phyloP scores from a whole-genome alignment of 2,797 vertebrate species.

The Crossoptilon crossoptilon region DNA sequence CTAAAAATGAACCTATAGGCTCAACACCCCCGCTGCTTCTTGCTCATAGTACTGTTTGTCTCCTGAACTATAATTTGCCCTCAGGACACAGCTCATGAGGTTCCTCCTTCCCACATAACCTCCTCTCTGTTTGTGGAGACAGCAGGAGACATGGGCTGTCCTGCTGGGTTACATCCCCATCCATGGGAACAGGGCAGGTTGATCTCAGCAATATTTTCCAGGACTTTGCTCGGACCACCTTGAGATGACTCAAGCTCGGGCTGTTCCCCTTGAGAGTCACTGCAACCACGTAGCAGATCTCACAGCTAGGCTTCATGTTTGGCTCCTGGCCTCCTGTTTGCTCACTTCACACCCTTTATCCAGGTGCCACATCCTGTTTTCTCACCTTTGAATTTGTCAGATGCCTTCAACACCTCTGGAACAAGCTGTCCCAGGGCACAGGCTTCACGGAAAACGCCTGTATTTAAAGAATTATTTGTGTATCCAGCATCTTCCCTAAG shows the following conservation, averaged over 20 bases:
- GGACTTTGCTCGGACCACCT: constrained; percentile 12
- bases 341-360: not conserved
- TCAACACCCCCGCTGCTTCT: constrained; percentile 13
- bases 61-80: constrained; percentile 8
- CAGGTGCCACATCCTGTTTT: not conserved
- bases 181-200: not conserved
- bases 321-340: not conserved
- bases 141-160: not conserved
- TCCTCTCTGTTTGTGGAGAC: constrained; percentile 3
- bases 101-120: constrained; percentile 30
- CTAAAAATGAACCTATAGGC: not conserved
- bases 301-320: not conserved
- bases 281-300: not conserved
- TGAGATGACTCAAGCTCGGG: not conserved
- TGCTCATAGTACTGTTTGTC: constrained; percentile 18
- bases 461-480: not conserved
- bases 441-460: not conserved
- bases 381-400: not conserved
- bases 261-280: not conserved
- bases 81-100: not conserved
- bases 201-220: not conserved
- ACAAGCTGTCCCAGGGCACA: not conserved
- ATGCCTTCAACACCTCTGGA: not conserved
- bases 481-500: not conserved
- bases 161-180: not conserved